Conservation (phyloP, 2,888 invertebrate species). For the Trissolcus brochymenae region DNA sequence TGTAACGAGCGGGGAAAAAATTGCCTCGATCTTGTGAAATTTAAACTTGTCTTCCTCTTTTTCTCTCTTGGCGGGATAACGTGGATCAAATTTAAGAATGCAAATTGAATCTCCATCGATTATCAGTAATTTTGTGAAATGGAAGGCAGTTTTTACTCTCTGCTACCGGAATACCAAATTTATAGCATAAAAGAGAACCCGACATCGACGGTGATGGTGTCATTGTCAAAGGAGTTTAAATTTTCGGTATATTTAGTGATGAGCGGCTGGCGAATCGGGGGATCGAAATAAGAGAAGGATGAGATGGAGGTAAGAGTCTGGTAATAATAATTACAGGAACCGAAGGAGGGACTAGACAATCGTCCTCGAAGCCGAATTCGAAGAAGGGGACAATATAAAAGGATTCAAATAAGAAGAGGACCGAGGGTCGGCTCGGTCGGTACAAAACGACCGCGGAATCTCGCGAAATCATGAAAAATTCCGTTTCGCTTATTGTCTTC, state of each 20-base stretch:
- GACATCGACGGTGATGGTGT: background rate
- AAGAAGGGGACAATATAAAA: conserved; percentile 48
- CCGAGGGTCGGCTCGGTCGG: conserved; percentile 25
- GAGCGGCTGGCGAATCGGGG: background rate
- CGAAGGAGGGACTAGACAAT: conserved; percentile 40
- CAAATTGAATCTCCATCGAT: conserved; percentile 43
- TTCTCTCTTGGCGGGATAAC: conserved; percentile 18
- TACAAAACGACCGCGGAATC: conserved; percentile 39
- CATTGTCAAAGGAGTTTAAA: conserved; percentile 7
- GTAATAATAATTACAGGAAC: conserved; percentile 44
- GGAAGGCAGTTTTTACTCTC: conserved; percentile 18
- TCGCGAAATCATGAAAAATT: conserved; percentile 48
- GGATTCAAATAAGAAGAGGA: conserved; percentile 48
- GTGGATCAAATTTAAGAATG: conserved; percentile 24
- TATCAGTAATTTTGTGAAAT: conserved; percentile 41
- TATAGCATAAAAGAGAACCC: background rate
- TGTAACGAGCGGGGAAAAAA: too few species aligned
- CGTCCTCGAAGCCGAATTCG: conserved; percentile 38
- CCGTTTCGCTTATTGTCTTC: conserved; percentile 38
- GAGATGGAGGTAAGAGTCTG: conserved; percentile 30
- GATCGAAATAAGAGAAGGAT: conserved; percentile 18
- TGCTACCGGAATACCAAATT: conserved; percentile 33
- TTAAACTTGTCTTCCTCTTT: background rate
- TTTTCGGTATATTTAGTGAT: background rate
- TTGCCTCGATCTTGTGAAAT: too few species aligned